Base-by-base conservation (phyloP, 2,888 invertebrate species). In the Ceramica pisi region DNA sequence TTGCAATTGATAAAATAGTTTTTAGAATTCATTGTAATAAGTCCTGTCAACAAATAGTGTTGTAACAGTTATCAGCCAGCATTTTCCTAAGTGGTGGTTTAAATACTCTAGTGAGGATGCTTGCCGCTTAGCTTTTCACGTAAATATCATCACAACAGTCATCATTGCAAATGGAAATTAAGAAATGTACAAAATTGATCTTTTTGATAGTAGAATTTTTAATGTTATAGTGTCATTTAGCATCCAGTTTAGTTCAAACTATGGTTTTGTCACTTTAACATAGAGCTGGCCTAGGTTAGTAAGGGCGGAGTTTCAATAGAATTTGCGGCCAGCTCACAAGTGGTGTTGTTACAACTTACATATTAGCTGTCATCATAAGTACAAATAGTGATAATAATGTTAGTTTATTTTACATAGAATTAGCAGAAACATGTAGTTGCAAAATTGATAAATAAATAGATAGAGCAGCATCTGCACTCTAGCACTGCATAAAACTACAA, bases 21-120 rank as follows among this genome's bases (percentile, higher is more conserved):
- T 3, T 14, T 16, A 44, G 44, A 38, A 38, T 38, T 38, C 10
- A 38, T 38, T 38, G 38, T 1, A 38, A 38, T 26, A 26, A 26
- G 26, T 26, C 2, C 26, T 26, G 26, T 26, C 26, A 26, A 26
- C 4, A 2, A n/a, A n/a, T n/a, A n/a, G n/a, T n/a, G n/a, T n/a
- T n/a, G n/a, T n/a, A n/a, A n/a, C 14, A 23, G 71, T n/a, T 63
- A 71, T 63, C 71, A 71, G 71, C 38, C 55, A 63, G 55, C 73
- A 8, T 50, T 26, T 26, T 50, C 65, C 48, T 35, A n/a, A 48
- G 64, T 26, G 65, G 12, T 48, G 48, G n/a, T 50, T 26, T 35
- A 14, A 31, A 57, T 65, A 31, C 73, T 73, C 73, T 41, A n/a
- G n/a, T 10, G 41, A 16, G 56, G n/a, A 19, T 50, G 63, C n/a